Base-by-base conservation (phyloP, 2,797 vertebrate genomes). In the Enoplosus armatus region DNA sequence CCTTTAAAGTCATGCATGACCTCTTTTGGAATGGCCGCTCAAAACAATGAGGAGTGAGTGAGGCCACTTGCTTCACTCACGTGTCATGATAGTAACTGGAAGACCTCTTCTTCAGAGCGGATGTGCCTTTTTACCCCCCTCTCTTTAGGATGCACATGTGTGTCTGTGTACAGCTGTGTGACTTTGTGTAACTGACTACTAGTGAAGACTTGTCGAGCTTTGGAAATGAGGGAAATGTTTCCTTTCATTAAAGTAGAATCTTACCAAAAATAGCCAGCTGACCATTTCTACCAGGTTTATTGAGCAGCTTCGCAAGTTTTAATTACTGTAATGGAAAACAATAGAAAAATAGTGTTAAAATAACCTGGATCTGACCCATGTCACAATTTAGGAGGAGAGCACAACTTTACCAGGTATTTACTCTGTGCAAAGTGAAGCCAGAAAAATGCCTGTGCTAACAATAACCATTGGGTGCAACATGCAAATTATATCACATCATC, bases 1-100 rank as follows among this genome's bases (percentile, higher is more conserved):
- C 59, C 55, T 73, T 83, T 80, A 33, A 82, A 82, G 88, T 83
- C 65, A 84, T 22, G 62, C 80, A 58, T 87, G 70, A 82, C 70
- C 71, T 89, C 47, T 72, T 74, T 31, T 67, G 66, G 71, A 79
- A 77, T 75, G 74, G 71, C 75, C 77, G 35, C 75, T 75, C 71
- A 86, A 83, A 89, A 77, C 64, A 73, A 63, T n/a, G n/a, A 74
- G 22, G 8, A n/a, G n/a, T n/a, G 62, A 73, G 70, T 39, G 59
- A 83, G 65, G 66, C 54, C 79, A 60, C 53, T 79, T 64, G 24
- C 39, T 66, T 74, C 45, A 51, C 47, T 61, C 58, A 60, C 45
- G 70, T 75, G 75, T 80, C 72, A 53, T 27, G 20, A 65, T 29
- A 69, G 53, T 83, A 75, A 75, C 59, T 41, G 66, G 77, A 77